phyloP scores from a whole-genome alignment of 2,888 invertebrate genomes.

The Pseudococcus longispinus region DNA sequence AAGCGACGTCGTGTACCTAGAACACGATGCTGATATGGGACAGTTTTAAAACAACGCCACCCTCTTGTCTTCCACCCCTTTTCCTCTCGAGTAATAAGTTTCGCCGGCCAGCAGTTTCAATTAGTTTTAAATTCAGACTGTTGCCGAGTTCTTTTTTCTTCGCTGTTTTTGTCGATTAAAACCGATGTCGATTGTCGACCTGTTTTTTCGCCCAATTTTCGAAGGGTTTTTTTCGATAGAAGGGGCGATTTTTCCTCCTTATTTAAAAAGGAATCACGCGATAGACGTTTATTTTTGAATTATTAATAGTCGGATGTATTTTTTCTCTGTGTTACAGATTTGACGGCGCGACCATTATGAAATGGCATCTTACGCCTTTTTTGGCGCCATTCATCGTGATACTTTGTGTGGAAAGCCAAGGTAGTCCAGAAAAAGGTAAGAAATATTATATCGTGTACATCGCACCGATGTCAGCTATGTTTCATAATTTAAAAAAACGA shows the following conservation, averaged over 20 bases:
- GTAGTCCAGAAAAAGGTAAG: conserved; percentile 38
- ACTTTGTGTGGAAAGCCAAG: conserved; percentile 13
- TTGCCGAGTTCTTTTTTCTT: background rate
- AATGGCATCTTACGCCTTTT: conserved; percentile 50
- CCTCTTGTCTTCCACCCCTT: background rate
- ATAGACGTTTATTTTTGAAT: background rate
- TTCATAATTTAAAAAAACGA: background rate
- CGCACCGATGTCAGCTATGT: background rate
- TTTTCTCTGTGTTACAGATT: conserved; percentile 39
- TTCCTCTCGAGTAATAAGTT: background rate
- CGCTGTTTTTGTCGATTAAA: background rate
- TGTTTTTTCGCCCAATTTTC: background rate
- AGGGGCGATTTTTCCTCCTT: background rate
- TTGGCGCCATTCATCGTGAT: conserved; percentile 44
- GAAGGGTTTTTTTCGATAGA: too few relatives aligned
- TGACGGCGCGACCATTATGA: conserved; percentile 53
- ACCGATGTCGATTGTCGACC: background rate
- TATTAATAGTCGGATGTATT: background rate
- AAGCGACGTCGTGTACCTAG: background rate
- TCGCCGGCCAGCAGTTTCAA: background rate
- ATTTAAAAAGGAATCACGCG: background rate
- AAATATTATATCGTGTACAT: background rate
- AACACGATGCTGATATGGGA: background rate
- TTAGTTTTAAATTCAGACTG: background rate
- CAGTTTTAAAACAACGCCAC: conserved; percentile 12